Base-by-base conservation (phyloP, 2,797 vertebrate species). In the Phaenicophaeus curvirostris region DNA sequence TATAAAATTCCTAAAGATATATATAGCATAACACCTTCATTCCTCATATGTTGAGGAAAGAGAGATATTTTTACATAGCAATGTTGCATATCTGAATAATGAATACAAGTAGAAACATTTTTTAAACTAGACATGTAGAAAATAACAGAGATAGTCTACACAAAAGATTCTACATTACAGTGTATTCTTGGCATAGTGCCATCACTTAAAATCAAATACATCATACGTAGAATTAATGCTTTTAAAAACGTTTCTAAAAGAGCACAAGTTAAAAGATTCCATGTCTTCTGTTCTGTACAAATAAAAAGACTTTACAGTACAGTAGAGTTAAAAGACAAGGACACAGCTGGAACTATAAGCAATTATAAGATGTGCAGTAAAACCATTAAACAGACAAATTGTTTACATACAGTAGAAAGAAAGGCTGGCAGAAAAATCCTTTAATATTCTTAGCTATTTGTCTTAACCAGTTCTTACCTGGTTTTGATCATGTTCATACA, bases 221-320 rank as follows among this genome's bases (percentile, higher is more conserved):
- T 4, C 2, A 35, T 16, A 2, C 12, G 28, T 1, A 69, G 15
- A 13, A 15, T 71, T 55, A 71, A 58, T 0, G 1, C 4, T 10
- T 39, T 65, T 62, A 42, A 82, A 51, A 76, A 9, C 21, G 9
- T 63, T 83, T 77, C 53, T 62, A 16, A 71, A 35, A 55, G 51
- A 77, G 23, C 28, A 59, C 44, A 80, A 91, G 80, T 10, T 5
- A 53, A 82, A 79, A 42, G 23, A 41, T 37, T 37, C 23, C 77
- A 53, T 0, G 0, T 33, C 54, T 76, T 59, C 42, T 35, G 39
- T 8, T 78, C 37, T 39, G 9, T 15, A 63, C 14, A 41, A 50
- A 41, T 4, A 27, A 69, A 8, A 19, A 37, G 18, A 8, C 33
- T 53, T 31, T 42, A 18, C 16, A 59, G 42, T 3, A 48, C 10